A percentile compares a stretch with the other conserved stretches of the same genome.
These are phyloP conservation scores for Meloidogyne hapla DNA, from an alignment of 1,140 invertebrate species.

Conservation along the genomic window DNA sequence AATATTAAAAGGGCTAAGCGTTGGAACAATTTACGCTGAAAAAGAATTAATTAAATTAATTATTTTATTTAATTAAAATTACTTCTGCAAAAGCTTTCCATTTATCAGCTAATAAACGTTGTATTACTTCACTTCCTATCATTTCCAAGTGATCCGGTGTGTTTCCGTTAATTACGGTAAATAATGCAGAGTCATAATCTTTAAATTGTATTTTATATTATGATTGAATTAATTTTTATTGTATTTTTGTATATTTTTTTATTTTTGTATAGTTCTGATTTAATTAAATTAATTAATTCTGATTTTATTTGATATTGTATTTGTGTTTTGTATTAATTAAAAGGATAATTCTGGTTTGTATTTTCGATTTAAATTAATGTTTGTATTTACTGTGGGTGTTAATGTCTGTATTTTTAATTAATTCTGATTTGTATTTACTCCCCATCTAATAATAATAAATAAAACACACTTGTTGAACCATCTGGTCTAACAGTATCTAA, in stretches of 20 bases:
- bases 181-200: constrained; percentile 97
- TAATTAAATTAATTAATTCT: too few species aligned
- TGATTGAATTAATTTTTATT: background rate
- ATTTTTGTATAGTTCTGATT: too few species aligned
- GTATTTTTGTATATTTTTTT: background rate
- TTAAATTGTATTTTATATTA: constrained; percentile 50
- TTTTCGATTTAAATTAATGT: too few species aligned
- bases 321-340: too few species aligned
- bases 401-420: background rate
- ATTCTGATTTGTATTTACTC: background rate
- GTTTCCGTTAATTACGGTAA: constrained; percentile 89
- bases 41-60: constrained; percentile 20
- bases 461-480: constrained; percentile 82
- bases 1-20: constrained; percentile 78
- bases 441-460: too few species aligned
- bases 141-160: constrained; percentile 97
- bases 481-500: constrained; percentile 89
- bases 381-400: background rate
- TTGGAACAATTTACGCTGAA: constrained; percentile 84
- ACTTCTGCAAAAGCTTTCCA: constrained; percentile 97
- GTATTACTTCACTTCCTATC: constrained; percentile 95
- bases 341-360: too few species aligned
- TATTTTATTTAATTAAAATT: constrained; percentile 59
- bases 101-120: constrained; percentile 92
- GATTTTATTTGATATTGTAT: too few species aligned